phyloP scores from a whole-genome alignment of 1,140 invertebrate genomes.

The Ctenoplectra terminalis region DNA sequence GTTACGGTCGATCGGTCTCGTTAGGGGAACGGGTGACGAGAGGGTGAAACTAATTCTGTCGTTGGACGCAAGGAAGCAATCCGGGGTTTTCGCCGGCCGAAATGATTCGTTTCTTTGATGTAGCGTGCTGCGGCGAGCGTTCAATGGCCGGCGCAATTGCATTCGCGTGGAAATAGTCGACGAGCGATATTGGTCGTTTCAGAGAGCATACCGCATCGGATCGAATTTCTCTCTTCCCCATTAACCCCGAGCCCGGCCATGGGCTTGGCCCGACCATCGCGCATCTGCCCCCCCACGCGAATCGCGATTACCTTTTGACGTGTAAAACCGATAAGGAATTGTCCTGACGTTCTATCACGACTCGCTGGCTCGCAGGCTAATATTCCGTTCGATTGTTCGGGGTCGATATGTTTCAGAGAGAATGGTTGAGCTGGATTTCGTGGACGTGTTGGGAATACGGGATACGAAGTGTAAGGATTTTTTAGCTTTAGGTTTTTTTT shows the following conservation, averaged over 20 bases:
- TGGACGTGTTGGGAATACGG: too few relatives aligned
- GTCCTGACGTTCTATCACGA: background rate
- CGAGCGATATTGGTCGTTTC: conserved; percentile 55
- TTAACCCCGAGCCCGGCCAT: conserved; percentile 22
- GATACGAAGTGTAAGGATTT: too few relatives aligned
- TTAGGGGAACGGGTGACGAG: background rate
- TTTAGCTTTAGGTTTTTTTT: too few relatives aligned
- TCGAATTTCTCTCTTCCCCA: conserved; percentile 46
- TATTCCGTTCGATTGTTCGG: background rate
- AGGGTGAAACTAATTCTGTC: conserved; percentile 5
- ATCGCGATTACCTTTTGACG: conserved; percentile 9
- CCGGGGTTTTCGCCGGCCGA: conserved; percentile 32
- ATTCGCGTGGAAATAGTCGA: conserved; percentile 49
- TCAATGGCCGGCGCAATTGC: conserved; percentile 35
- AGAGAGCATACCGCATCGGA: conserved; percentile 23
- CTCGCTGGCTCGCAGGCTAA: too few relatives aligned
- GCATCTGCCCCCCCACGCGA: background rate
- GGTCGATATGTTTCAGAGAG: background rate
- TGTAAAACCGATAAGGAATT: conserved; percentile 12
- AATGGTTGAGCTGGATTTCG: too few relatives aligned
- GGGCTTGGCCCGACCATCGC: conserved; percentile 5
- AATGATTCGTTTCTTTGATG: conserved; percentile 41
- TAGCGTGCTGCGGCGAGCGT: conserved; percentile 18
- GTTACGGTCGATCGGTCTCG: background rate
- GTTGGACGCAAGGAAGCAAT: conserved; percentile 26